These are phyloP conservation scores for Stegastes partitus DNA, from an alignment of 2,113 vertebrate genomes.

Conservation along the genomic window DNA sequence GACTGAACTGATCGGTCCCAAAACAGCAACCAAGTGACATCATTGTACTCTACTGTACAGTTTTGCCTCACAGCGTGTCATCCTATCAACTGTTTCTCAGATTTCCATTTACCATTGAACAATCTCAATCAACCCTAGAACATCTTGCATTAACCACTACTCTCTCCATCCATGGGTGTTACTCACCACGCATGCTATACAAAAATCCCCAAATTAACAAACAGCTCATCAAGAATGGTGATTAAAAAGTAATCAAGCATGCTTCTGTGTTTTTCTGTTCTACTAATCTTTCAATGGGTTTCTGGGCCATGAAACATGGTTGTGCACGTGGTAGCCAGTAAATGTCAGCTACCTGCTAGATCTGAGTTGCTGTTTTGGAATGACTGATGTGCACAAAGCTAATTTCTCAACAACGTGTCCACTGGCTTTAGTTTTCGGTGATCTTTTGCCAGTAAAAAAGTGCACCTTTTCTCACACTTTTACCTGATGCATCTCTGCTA, in stretches of 20 bases:
- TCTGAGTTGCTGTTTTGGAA: background rate
- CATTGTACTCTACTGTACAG: background rate
- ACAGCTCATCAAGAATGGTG: background rate
- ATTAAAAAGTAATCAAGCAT: constrained; percentile 5
- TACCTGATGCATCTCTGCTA: constrained; percentile 54
- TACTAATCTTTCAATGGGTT: background rate
- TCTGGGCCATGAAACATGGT: constrained; percentile 31
- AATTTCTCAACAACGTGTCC: constrained; percentile 22
- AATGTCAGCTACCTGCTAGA: constrained; percentile 34
- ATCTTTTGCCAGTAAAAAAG: background rate
- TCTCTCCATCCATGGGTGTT: background rate
- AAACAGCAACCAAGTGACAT: constrained; percentile 3
- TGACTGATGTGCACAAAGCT: background rate
- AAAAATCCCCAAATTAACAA: constrained; percentile 4
- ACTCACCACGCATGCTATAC: background rate
- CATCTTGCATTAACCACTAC: background rate
- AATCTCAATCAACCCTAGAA: background rate
- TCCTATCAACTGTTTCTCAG: background rate
- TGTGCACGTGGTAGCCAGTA: constrained; percentile 59
- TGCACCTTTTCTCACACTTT: constrained; percentile 15
- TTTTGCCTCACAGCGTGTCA: background rate
- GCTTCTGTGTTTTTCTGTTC: background rate
- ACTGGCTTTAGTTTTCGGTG: background rate
- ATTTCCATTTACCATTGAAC: background rate
- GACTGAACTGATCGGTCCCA: background rate